Percentiles rank a stretch among this genome's conserved stretches.
Evolutionary conservation across 2,888 invertebrate species (phyloP).

Genomic region (Lepetodrilus schrolli): DNA sequence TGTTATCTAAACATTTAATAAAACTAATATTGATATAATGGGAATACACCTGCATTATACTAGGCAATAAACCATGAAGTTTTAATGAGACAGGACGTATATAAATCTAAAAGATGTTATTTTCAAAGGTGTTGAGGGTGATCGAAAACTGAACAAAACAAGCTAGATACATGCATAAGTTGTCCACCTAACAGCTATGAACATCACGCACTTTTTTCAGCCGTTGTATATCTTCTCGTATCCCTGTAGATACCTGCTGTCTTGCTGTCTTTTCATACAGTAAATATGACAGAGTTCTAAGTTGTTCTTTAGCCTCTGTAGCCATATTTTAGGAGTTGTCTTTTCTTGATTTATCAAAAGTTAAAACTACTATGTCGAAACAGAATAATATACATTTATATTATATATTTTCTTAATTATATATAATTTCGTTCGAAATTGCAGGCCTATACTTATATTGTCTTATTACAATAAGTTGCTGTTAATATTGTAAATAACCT

Average conservation of each 20-base stretch:
- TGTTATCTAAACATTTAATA: background rate
- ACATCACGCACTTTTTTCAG: background rate
- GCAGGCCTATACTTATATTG: too few species aligned
- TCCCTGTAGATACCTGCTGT: background rate
- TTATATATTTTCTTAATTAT: too few species aligned
- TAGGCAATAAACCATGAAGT: too few species aligned
- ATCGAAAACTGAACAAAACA: background rate
- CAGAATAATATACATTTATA: too few species aligned
- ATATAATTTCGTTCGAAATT: too few species aligned
- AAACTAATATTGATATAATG: background rate
- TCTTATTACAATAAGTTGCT: too few species aligned
- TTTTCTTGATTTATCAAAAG: conserved; percentile 1
- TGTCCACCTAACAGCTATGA: too few species aligned
- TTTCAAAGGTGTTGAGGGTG: background rate
- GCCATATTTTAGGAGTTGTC: background rate
- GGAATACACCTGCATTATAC: too few species aligned
- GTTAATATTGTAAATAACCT: too few species aligned
- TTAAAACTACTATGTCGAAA: too few species aligned
- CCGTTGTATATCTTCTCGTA: background rate
- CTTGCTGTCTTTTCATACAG: background rate
- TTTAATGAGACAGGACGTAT: too few species aligned
- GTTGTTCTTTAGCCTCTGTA: background rate
- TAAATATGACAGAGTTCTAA: background rate
- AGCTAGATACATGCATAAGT: background rate
- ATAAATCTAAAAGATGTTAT: too few species aligned